These are phyloP conservation scores for Syngnathus acus DNA, from an alignment of 2,797 vertebrate genomes.

Conservation along the genomic window DNA sequence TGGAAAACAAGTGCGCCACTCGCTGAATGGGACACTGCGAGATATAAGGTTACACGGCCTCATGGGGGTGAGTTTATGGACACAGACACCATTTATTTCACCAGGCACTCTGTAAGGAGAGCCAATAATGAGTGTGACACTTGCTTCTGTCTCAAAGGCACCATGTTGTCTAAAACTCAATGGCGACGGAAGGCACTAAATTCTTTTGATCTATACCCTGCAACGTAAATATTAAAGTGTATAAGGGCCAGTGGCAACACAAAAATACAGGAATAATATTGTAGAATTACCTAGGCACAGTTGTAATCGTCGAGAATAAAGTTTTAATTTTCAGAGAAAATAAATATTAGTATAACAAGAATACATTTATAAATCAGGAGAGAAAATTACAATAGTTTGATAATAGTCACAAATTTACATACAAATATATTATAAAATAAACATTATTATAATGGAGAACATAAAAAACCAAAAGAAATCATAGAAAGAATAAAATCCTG, in stretches of 20 bases:
- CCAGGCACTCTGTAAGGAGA: constrained; percentile 24
- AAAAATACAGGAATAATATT: background rate
- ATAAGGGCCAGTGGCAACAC: background rate
- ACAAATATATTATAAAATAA: background rate
- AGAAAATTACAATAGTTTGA: too few species aligned
- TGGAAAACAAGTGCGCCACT: constrained; percentile 55
- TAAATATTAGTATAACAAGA: background rate
- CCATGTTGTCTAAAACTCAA: constrained; percentile 22
- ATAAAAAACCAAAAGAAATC: too few species aligned
- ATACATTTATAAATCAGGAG: too few species aligned
- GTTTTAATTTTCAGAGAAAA: background rate
- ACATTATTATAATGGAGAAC: too few species aligned
- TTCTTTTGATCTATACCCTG: constrained; percentile 36
- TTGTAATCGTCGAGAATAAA: background rate
- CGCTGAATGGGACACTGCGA: constrained; percentile 43
- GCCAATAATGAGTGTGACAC: constrained; percentile 25
- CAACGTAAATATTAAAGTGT: background rate
- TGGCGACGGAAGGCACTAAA: constrained; percentile 27
- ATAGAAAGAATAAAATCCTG: too few species aligned
- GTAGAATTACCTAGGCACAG: too few species aligned
- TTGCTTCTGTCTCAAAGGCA: constrained; percentile 24
- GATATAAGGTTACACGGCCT: constrained; percentile 50
- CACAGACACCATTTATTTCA: constrained; percentile 47
- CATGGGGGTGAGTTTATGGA: constrained; percentile 29
- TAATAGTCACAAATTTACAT: background rate